phyloP scores from a whole-genome alignment of 1,140 invertebrate species.

The Arion vulgaris region DNA sequence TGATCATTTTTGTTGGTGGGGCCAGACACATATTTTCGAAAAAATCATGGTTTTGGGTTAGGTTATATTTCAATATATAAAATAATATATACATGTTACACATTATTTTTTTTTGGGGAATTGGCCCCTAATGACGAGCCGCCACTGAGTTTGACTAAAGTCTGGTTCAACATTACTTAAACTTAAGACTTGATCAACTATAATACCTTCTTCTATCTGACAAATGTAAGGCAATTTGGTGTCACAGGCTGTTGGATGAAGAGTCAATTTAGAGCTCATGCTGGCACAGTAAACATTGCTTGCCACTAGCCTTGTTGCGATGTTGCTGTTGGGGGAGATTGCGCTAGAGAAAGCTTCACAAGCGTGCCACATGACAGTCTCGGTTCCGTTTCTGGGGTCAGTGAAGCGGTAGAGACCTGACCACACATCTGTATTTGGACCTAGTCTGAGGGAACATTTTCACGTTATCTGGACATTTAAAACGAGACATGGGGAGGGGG shows the following conservation, averaged over 20 bases:
- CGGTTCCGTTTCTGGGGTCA: neutral
- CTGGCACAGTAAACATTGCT: neutral
- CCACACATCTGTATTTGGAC: neutral
- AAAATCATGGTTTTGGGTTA: too few relatives aligned
- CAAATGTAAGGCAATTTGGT: slow-evolving; percentile 24
- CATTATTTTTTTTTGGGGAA: too few relatives aligned
- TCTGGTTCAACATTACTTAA: too few relatives aligned
- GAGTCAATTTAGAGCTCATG: neutral
- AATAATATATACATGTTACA: too few relatives aligned
- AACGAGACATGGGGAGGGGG: too few relatives aligned
- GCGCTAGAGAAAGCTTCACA: neutral
- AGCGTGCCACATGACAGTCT: neutral
- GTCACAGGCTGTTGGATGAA: neutral
- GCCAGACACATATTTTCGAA: too few relatives aligned
- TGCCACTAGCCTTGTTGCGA: neutral
- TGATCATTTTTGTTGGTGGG: too few relatives aligned
- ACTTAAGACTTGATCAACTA: too few relatives aligned
- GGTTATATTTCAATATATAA: too few relatives aligned
- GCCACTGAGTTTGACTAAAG: too few relatives aligned
- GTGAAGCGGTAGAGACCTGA: neutral
- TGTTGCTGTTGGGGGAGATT: neutral
- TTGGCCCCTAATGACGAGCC: too few relatives aligned
- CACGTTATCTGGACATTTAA: too few relatives aligned
- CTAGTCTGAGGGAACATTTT: neutral
- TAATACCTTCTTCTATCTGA: slow-evolving; percentile 20